These are phyloP conservation scores for Bovichtus variegatus DNA, from an alignment of 2,797 vertebrate genomes.

Conservation along the genomic window DNA sequence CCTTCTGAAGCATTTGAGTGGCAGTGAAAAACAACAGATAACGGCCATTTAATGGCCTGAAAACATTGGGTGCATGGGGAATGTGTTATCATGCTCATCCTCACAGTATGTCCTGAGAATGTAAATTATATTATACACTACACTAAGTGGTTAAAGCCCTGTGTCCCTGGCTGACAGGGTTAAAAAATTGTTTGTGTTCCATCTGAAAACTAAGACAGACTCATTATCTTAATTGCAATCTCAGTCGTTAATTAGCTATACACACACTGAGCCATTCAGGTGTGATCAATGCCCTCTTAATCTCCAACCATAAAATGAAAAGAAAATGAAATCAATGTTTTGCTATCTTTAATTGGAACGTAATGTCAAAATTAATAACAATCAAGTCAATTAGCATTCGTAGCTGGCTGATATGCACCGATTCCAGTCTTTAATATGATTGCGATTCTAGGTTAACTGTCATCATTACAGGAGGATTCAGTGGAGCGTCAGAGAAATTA, in stretches of 20 bases:
- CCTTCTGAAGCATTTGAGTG: no score
- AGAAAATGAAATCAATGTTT: constrained; percentile 83
- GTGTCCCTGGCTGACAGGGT: constrained; percentile 55
- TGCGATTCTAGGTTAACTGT: constrained; percentile 77
- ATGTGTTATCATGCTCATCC: not conserved
- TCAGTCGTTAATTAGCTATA: constrained; percentile 80
- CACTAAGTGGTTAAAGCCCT: constrained; percentile 11
- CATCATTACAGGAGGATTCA: constrained; percentile 68
- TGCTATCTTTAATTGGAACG: constrained; percentile 83
- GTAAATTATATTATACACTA: not conserved
- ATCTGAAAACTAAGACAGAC: constrained; percentile 66
- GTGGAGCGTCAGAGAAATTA: constrained; percentile 54
- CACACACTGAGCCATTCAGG: constrained; percentile 74
- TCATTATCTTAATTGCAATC: constrained; percentile 85
- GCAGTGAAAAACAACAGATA: no score
- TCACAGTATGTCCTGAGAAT: not conserved
- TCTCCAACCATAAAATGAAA: constrained; percentile 76
- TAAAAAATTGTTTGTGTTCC: constrained; percentile 61
- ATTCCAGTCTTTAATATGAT: constrained; percentile 63
- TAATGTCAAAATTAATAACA: constrained; percentile 84
- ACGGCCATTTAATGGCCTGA: no score
- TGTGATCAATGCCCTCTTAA: constrained; percentile 82
- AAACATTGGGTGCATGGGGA: not conserved
- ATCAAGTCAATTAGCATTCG: constrained; percentile 79
- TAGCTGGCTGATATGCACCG: constrained; percentile 57